These are phyloP conservation scores for Parnassius orleans DNA, from an alignment of 2,888 invertebrate species.

Conservation along the genomic window DNA sequence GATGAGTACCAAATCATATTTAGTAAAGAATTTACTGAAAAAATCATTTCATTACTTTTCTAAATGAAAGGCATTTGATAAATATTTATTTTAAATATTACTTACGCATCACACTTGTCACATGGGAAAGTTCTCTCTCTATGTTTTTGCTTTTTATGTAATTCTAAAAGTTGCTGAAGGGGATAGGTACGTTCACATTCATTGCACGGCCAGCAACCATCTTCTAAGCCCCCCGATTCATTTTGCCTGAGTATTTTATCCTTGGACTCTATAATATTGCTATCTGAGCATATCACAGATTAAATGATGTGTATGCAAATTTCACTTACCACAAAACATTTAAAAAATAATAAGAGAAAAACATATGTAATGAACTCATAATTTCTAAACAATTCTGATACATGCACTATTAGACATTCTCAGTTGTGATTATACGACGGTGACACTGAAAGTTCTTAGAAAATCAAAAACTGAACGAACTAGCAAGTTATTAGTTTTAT, in stretches of 20 bases:
- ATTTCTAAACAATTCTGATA: no score
- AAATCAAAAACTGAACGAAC: no score
- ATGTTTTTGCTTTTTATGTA: conserved; percentile 84
- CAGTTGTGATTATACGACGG: no score
- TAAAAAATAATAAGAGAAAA: not conserved
- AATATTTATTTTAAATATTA: conserved; percentile 18
- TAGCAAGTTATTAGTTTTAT: no score
- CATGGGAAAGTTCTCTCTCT: conserved; percentile 83
- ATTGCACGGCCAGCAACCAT: conserved; percentile 79
- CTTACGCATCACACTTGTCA: conserved; percentile 61
- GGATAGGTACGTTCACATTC: conserved; percentile 87
- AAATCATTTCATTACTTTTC: conserved; percentile 3
- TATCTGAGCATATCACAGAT: not conserved
- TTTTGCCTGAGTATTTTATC: not conserved
- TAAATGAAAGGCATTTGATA: not conserved
- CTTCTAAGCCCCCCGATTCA: conserved; percentile 25
- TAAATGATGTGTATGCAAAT: not conserved
- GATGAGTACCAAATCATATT: conserved; percentile 85
- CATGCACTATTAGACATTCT: no score
- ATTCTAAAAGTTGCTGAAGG: conserved; percentile 83
- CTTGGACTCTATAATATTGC: conserved; percentile 2
- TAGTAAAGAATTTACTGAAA: conserved; percentile 83
- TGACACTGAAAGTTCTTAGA: no score
- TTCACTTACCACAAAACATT: no score
- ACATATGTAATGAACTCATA: not conserved